Evolutionary conservation across 2,888 invertebrate genomes (phyloP), one percentile per base, ranked within the genome.

Genomic region (Leptodirus hochenwartii): DNA sequence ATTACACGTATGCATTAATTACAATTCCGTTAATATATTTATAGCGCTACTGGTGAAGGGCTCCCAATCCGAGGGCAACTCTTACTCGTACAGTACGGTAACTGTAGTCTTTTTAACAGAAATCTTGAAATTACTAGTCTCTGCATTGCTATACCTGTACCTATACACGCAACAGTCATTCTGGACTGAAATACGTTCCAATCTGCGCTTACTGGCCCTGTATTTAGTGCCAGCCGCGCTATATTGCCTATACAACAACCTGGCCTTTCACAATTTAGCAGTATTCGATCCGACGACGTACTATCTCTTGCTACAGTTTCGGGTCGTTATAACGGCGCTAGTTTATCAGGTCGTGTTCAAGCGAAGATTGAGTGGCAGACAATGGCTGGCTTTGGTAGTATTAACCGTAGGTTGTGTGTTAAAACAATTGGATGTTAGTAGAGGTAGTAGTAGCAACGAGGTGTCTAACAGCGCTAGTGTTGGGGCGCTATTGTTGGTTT

Each of bases 241-340:
- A 30, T 95, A 95, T 51, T 91, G 90, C 46, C 61, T 91, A 29
- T 93, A 93, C 62, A 93, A 95, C 51, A 93, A 93, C 59, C 64
- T 95, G 45, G 73, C 88, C 16, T 93, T 90, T 57, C 62, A 82
- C 29, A 93, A 91, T 60, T 62, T 93, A 43, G 76, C 84, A 8
- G 71, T 70, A 30, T 93, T 88, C 57, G 93, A 93, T 53, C 91
- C 93, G 2, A 91, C 93, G 1, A 88, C 91, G 0, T 93, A 93
- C 51, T 90, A 81, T 53, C 62, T 93, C 32, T 55, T 93, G 24
- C 60, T 93, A 5, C 91, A 93, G 53, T 69, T 93, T 41, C 63
- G 93, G 44, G 90, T 93, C 20, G 88, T 93, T 11, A 66, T 91
- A 5, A 93, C 91, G 4, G 93, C 90, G 17, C 58, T 93, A 31